Evolutionary conservation across 1,140 invertebrate species (phyloP), one percentile per base, ranked within the genome.

Genomic region (Ladona fulva): DNA sequence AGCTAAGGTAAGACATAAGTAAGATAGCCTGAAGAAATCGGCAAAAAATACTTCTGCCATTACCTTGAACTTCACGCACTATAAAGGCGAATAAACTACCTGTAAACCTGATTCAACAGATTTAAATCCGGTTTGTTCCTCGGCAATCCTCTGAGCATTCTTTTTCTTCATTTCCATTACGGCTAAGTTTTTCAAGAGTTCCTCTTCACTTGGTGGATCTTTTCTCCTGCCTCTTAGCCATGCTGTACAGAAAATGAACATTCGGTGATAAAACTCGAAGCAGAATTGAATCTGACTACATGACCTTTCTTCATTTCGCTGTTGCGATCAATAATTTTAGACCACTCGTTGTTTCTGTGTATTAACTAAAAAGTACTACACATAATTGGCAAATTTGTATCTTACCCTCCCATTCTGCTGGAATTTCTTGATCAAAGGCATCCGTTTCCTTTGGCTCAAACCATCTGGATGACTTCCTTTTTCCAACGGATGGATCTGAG

Each of bases 391-490:
- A 66, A 22, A 19, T 66, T 22, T 5, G 5, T 66, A 19, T 6
- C 52, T 66, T 6, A 66, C 52, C 52, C 84, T 94, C 92, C 94
- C 94, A 96, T 84, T 95, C 93, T 5, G 92, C 88, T 7, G 93
- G 92, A 74, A 93, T 82, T 81, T 93, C 91, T 82, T 91, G 88
- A 74, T 91, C 87, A 81, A 92, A 91, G 77, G 83, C 80, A 42
- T 84, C 83, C 66, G 83, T 82, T 77, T 86, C 86, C 81, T 88
- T 79, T 0, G 93, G 92, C 78, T 88, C 88, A 85, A 93, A 95
- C 89, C 90, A 95, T 77, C 94, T 84, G 0, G 87, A 87, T 0
- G 89, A 81, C 80, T 87, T 90, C 74, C 89, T 86, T 82, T 89
- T 90, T 0, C 87, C 89, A 52, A 85, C 83, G 24, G 86, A 85